A percentile compares a stretch with the other conserved stretches of the same genome.
Evolutionary conservation across 2,888 invertebrate genomes (phyloP).

Genomic region (Neria commutata): DNA sequence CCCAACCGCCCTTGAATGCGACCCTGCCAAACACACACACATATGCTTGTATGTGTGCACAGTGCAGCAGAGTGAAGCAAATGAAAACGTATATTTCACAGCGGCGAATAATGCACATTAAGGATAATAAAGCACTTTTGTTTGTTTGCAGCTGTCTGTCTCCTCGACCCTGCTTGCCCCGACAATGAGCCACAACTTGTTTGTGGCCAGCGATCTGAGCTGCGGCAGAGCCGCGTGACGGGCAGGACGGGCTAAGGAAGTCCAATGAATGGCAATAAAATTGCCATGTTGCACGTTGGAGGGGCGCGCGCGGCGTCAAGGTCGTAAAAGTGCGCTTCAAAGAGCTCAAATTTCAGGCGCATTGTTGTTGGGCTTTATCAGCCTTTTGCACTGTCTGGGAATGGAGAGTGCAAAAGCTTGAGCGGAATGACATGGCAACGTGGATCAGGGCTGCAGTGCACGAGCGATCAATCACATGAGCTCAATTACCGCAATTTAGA

Average conservation of each 20-base stretch:
- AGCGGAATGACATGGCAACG: conserved; percentile 1
- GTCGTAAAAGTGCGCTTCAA: conserved; percentile 24
- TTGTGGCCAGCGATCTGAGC: not conserved
- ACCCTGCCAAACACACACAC: too few species aligned
- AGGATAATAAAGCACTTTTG: conserved; percentile 43
- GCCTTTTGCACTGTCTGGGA: conserved; percentile 7
- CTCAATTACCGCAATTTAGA: conserved; percentile 42
- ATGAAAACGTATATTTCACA: conserved; percentile 41
- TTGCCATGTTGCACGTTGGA: conserved; percentile 12
- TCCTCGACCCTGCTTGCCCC: not conserved
- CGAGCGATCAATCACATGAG: conserved; percentile 42
- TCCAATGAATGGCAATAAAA: conserved; percentile 11
- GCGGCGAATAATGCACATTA: conserved; percentile 39
- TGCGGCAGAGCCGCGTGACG: not conserved
- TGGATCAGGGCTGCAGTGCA: conserved; percentile 18
- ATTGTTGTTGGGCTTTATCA: conserved; percentile 28
- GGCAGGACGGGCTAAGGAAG: not conserved
- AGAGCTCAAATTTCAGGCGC: conserved; percentile 35
- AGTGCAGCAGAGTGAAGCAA: conserved; percentile 30
- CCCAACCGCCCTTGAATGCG: too few species aligned
- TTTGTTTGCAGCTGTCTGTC: conserved; percentile 27
- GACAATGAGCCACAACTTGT: too few species aligned
- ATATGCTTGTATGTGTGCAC: too few species aligned
- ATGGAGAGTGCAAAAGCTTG: conserved; percentile 15
- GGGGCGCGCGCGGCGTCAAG: conserved; percentile 13